These are phyloP conservation scores for Halcyon badia DNA, from an alignment of 2,797 vertebrate genomes.

Conservation along the genomic window DNA sequence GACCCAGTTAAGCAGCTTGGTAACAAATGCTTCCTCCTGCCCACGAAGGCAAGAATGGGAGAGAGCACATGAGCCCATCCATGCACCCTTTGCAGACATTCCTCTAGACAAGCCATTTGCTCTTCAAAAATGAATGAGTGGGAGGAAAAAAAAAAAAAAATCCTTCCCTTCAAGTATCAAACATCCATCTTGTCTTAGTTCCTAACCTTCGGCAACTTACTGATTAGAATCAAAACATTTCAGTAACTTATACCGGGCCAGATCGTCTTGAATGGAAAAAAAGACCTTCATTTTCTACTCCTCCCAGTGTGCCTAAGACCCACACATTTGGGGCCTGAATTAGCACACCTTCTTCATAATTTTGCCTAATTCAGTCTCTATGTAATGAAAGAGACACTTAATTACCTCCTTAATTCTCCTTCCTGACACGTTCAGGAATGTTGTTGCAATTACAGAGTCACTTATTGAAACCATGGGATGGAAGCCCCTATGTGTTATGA, in stretches of 20 bases:
- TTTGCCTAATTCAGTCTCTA: background rate
- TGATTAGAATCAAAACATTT: background rate
- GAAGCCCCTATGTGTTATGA: background rate
- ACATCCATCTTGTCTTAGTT: background rate
- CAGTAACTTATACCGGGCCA: background rate
- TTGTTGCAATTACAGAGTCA: background rate
- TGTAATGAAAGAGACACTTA: background rate
- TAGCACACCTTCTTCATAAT: background rate
- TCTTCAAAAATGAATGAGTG: background rate
- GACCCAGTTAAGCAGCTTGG: conserved; percentile 41
- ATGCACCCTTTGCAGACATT: background rate
- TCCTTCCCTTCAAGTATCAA: background rate
- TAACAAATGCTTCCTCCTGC: conserved; percentile 40
- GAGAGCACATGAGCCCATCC: background rate
- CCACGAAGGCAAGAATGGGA: background rate
- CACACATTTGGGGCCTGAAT: background rate
- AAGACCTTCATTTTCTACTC: background rate
- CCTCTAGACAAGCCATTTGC: background rate
- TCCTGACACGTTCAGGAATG: background rate
- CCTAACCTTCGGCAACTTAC: background rate
- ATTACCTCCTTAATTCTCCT: background rate
- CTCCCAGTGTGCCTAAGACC: background rate
- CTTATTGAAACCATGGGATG: background rate
- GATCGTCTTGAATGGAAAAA: background rate
- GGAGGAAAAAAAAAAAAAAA: background rate